Evolutionary conservation across 2,797 vertebrate genomes (phyloP).

Genomic region (Erpetoichthys calabaricus): DNA sequence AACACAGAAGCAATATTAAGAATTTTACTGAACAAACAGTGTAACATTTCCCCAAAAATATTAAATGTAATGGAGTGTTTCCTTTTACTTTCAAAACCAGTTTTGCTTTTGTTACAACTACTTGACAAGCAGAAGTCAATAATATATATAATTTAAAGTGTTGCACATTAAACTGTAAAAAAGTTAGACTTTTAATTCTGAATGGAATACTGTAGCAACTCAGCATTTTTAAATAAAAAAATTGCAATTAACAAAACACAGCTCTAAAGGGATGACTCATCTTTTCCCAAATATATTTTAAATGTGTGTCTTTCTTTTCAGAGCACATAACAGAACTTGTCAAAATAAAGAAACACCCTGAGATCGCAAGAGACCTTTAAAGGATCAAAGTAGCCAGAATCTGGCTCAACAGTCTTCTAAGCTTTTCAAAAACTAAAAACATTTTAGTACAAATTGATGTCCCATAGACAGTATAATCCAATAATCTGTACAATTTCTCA

Average conservation of each 20-base stretch:
- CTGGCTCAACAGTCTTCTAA: neutral
- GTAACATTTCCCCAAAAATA: too few relatives aligned
- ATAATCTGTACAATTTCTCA: neutral
- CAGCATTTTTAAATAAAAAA: too few relatives aligned
- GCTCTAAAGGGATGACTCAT: too few relatives aligned
- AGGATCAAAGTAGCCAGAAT: neutral
- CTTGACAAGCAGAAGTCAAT: neutral
- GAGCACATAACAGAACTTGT: neutral
- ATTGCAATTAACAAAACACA: too few relatives aligned
- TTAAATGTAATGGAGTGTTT: too few relatives aligned
- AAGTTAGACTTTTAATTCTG: too few relatives aligned
- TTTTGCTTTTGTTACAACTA: neutral
- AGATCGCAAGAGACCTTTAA: neutral
- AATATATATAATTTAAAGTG: neutral
- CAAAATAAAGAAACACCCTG: neutral
- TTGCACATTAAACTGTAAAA: too few relatives aligned
- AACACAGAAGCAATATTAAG: too few relatives aligned
- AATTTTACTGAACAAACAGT: too few relatives aligned
- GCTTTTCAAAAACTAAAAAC: neutral
- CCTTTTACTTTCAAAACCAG: neutral
- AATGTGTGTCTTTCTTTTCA: neutral
- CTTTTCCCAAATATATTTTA: slow-evolving; percentile 1
- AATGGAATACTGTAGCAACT: too few relatives aligned
- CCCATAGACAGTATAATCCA: slow-evolving; percentile 2
- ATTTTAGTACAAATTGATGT: neutral